phyloP scores from a whole-genome alignment of 2,113 vertebrate genomes.

The Dicrurus megarhynchus region DNA sequence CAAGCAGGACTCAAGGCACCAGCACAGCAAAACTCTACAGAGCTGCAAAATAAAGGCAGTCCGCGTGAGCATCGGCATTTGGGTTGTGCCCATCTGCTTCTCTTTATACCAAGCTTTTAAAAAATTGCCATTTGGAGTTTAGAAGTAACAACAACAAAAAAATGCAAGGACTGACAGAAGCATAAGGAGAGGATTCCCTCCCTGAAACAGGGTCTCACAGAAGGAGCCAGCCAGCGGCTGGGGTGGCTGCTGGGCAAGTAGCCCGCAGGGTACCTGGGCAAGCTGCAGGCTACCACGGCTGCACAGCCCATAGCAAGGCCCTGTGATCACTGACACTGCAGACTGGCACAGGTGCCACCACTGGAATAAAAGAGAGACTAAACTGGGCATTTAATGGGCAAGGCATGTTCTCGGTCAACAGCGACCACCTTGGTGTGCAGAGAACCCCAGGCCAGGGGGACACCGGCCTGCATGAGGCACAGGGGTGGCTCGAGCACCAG shows the following conservation, averaged over 20 bases:
- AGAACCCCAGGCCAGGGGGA: not conserved
- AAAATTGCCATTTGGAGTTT: not conserved
- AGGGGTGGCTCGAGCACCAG: not conserved
- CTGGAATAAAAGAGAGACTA: not conserved
- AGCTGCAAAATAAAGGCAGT: conserved; percentile 25
- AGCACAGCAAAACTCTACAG: not conserved
- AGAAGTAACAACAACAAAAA: not conserved
- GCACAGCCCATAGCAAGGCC: not conserved
- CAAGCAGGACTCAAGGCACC: not conserved
- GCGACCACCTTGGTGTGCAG: accelerated
- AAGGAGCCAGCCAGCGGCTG: not conserved
- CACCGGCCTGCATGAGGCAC: not conserved
- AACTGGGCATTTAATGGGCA: not conserved
- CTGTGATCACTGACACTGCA: not conserved
- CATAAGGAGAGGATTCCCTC: not conserved
- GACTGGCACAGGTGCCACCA: not conserved
- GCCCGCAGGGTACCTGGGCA: not conserved
- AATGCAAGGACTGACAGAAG: not conserved
- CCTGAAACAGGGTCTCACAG: not conserved
- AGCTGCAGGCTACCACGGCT: not conserved
- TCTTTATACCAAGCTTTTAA: not conserved
- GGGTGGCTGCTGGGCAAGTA: not conserved
- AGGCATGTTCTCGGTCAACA: not conserved
- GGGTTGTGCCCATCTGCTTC: not conserved
- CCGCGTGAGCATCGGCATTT: accelerated